Percentiles rank a stretch among this genome's conserved stretches.
Conservation (phyloP, 2,113 vertebrate species). For the Rhea pennata region DNA sequence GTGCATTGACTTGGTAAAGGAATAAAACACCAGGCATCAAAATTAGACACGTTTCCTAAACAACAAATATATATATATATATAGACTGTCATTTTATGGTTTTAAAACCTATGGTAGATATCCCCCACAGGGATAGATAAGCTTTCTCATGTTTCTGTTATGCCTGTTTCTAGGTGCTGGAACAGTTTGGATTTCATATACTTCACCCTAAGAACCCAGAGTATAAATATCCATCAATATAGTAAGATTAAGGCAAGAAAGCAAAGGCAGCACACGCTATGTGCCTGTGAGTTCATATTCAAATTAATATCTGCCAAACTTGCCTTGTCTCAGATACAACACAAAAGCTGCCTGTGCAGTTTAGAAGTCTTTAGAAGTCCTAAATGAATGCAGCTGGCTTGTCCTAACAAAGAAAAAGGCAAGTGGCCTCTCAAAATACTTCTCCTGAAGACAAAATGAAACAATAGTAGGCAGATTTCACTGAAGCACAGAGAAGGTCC, state of each 20-base stretch:
- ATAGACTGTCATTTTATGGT: neutral
- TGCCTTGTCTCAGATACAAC: neutral
- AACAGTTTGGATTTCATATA: conserved; percentile 3
- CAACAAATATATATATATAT: neutral
- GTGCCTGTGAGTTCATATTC: neutral
- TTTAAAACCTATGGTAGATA: neutral
- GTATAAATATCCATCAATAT: conserved; percentile 12
- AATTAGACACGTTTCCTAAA: neutral
- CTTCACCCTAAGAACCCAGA: neutral
- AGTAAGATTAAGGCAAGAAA: conserved; percentile 20
- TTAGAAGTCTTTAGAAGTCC: neutral
- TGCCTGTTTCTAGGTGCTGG: conserved; percentile 29
- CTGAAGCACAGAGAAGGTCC: neutral
- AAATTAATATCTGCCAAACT: neutral
- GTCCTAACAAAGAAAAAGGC: neutral
- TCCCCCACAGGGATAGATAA: neutral
- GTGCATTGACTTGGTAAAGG: neutral
- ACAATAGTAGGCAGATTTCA: neutral
- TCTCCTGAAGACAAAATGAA: neutral
- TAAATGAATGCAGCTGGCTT: neutral
- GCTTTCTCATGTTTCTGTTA: conserved; percentile 12
- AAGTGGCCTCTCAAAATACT: conserved; percentile 1
- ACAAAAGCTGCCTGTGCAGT: neutral
- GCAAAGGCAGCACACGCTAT: neutral
- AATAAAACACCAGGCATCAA: neutral